Percentiles rank a stretch among this genome's conserved stretches.
phyloP scores from a whole-genome alignment of 2,113 vertebrate genomes.

The Dasypus novemcinctus region DNA sequence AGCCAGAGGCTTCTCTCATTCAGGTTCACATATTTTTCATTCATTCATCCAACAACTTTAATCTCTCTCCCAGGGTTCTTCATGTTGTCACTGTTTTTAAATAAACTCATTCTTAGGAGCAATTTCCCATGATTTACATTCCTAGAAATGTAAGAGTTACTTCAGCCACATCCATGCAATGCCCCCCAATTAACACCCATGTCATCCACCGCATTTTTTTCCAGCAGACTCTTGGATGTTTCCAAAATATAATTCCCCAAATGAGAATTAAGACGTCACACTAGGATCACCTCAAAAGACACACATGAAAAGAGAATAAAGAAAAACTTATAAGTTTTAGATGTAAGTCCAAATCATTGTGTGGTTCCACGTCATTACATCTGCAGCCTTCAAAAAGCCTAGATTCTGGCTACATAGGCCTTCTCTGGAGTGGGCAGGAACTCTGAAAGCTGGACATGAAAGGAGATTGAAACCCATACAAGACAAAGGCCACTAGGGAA shows the following conservation, averaged over 20 bases:
- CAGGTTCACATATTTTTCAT: not conserved
- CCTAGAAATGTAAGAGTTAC: not conserved
- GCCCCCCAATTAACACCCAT: not conserved
- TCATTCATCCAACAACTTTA: not conserved
- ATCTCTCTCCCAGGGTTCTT: not conserved
- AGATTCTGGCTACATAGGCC: not conserved
- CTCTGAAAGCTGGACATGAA: not conserved
- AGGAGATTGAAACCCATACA: not conserved
- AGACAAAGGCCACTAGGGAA: not conserved
- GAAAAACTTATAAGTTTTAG: not conserved
- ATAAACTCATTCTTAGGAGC: not conserved
- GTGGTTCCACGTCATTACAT: not conserved
- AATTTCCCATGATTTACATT: not conserved
- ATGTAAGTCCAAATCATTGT: not conserved
- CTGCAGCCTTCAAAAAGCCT: not conserved
- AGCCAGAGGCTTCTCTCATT: not conserved
- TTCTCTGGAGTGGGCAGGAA: not conserved
- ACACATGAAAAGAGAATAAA: not conserved
- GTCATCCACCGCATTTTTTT: not conserved
- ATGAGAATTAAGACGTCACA: not conserved
- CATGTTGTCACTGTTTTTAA: not conserved
- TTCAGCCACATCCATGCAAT: rapidly evolving
- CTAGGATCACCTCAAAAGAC: not conserved
- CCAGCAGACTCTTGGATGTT: not conserved
- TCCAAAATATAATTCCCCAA: not conserved